Evolutionary conservation across 2,797 vertebrate genomes (phyloP), one percentile per base, ranked within the genome.

Genomic region (Ispidina picta): DNA sequence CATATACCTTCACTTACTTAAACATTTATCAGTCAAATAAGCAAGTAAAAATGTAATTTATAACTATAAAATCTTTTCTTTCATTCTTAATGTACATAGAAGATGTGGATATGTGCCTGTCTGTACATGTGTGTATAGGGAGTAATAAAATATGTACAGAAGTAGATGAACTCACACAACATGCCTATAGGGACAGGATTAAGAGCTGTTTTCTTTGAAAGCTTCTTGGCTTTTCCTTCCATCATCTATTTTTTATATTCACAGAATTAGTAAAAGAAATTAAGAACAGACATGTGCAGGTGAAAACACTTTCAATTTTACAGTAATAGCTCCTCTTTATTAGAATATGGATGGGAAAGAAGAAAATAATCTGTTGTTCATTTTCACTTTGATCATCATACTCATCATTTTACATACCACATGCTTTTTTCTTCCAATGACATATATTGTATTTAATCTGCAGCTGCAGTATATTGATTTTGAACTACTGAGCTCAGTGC

Each of bases 401-500:
- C 58, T 33, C 89, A 82, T 71, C 26, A 49, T 77, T 39, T 82
- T 84, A 76, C 59, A 59, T 58, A 81, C 35, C 5, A 29, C 81
- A 79, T 49, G 29, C 56, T 77, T 66, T 69, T 51, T 44, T 80
- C 52, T 86, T 94, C 76, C 59, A 69, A 85, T 78, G 49, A 19
- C 70, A 75, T 89, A 90, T 86, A 86, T 60, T 92, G 55, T 78
- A 92, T 90, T 91, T 93, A 55, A 93, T 95, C 91, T 92, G 63
- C 91, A 95, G 75, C 60, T 86, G 73, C 31, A 51, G 56, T 66
- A 16, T 86, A 89, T 91, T 90, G 95, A 94, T 89, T 94, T 93
- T 89, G 90, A 65, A 81, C 82, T 90, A 76, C 68, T 2, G 39
- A 85, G 80, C 92, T 89, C 74, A 68, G 72, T 77, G 64, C 75